Percentiles rank a stretch among this genome's conserved stretches.
Evolutionary conservation across 2,113 vertebrate genomes (phyloP).

Genomic region (Baryphthengus martii): DNA sequence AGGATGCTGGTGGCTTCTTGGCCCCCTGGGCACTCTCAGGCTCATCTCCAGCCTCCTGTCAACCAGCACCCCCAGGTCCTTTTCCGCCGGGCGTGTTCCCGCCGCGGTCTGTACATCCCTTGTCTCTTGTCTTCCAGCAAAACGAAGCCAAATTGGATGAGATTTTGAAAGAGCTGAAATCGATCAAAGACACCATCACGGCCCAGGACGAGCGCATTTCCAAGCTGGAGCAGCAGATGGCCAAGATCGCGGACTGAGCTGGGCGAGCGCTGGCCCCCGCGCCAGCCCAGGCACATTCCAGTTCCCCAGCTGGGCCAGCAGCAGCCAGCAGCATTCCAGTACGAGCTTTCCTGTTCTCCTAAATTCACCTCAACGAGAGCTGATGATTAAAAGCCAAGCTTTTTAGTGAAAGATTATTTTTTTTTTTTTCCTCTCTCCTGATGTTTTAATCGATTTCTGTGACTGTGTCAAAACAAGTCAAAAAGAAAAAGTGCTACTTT

Average conservation of each 20-base stretch:
- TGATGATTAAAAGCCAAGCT: slow-evolving; percentile 69
- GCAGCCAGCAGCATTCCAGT: slow-evolving; percentile 82
- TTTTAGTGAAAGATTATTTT: slow-evolving; percentile 71
- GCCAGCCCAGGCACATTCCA: slow-evolving; percentile 73
- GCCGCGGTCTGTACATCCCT: background rate
- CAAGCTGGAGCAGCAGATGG: slow-evolving; percentile 94
- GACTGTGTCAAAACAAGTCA: slow-evolving; percentile 67
- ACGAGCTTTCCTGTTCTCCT: slow-evolving; percentile 77
- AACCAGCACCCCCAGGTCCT: background rate
- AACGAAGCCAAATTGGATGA: slow-evolving; percentile 93
- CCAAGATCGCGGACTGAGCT: slow-evolving; percentile 86
- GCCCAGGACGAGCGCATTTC: slow-evolving; percentile 91
- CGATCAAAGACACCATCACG: slow-evolving; percentile 92
- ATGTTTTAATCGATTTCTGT: slow-evolving; percentile 77
- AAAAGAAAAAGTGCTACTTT: slow-evolving; percentile 70
- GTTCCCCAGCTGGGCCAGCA: slow-evolving; percentile 64
- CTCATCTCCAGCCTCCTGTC: background rate
- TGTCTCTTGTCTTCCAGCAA: slow-evolving; percentile 74
- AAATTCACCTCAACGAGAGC: slow-evolving; percentile 60
- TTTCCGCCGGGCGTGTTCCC: background rate
- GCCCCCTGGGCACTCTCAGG: background rate
- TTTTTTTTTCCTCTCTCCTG: background rate
- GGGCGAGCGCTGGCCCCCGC: slow-evolving; percentile 63
- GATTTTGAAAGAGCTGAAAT: slow-evolving; percentile 93
- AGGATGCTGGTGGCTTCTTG: background rate